A percentile compares a stretch with the other conserved stretches of the same genome.
Conservation (phyloP, 2,113 vertebrate genomes). For the Anoura caudifer region DNA sequence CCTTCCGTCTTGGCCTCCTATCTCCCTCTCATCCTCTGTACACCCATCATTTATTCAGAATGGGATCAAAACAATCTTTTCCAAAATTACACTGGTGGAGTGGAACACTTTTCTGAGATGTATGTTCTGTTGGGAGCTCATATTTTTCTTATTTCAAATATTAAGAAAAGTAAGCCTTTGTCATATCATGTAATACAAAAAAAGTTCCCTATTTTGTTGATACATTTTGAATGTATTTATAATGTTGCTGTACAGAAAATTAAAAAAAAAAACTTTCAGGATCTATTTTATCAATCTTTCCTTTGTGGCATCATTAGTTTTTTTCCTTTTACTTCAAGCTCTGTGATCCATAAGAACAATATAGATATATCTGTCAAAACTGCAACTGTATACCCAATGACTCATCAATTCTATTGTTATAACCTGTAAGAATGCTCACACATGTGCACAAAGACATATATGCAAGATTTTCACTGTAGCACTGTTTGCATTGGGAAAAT, state of each 20-base stretch:
- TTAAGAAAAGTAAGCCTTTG: constrained; percentile 18
- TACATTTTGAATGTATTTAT: not conserved
- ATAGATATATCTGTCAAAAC: not conserved
- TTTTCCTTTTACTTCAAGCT: not conserved
- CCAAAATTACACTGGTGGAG: not conserved
- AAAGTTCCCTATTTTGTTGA: not conserved
- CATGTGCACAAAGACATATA: not conserved
- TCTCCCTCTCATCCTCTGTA: not conserved
- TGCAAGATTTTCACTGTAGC: not conserved
- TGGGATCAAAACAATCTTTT: not conserved
- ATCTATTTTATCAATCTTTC: not conserved
- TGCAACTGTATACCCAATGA: not conserved
- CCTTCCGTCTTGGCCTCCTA: not conserved
- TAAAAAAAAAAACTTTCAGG: not conserved
- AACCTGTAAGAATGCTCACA: constrained; percentile 9
- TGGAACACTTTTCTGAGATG: not conserved
- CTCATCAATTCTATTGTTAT: not conserved
- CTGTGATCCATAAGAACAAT: constrained; percentile 9
- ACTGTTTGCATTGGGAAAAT: not conserved
- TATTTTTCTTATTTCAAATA: constrained; percentile 2
- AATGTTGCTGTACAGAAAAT: constrained; percentile 9
- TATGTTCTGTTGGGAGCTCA: not conserved
- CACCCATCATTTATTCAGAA: not conserved
- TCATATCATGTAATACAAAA: not conserved
- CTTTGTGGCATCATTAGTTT: not conserved